phyloP scores from a whole-genome alignment of 2,888 invertebrate genomes.

The Catocala sponsa region DNA sequence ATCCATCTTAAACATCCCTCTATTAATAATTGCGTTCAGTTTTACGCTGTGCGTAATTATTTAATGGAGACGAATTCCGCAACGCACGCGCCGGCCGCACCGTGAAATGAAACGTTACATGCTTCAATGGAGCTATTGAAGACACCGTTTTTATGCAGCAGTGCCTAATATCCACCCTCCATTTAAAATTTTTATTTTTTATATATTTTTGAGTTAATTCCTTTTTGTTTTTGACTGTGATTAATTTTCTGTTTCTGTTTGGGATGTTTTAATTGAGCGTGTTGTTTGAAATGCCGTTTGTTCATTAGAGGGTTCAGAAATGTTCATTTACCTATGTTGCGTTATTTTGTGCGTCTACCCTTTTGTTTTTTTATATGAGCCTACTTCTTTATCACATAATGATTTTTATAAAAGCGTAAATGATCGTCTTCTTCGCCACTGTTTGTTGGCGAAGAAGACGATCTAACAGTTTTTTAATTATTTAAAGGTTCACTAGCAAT shows the following conservation, averaged over 20 bases:
- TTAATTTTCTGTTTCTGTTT: slow-evolving; percentile 46
- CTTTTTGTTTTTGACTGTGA: slow-evolving; percentile 38
- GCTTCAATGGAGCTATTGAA: slow-evolving; percentile 66
- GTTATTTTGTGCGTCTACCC: no score
- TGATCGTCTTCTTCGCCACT: no score
- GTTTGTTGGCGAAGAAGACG: no score
- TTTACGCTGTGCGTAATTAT: slow-evolving; percentile 71
- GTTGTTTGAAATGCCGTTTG: slow-evolving; percentile 34
- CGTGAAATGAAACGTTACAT: slow-evolving; percentile 82
- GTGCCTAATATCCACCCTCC: slow-evolving; percentile 43
- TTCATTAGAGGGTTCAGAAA: background rate
- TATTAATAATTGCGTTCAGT: slow-evolving; percentile 52
- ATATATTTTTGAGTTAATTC: slow-evolving; percentile 29
- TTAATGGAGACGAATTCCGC: slow-evolving; percentile 82
- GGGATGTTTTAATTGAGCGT: slow-evolving; percentile 49
- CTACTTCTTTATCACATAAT: no score
- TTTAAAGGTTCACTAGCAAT: no score
- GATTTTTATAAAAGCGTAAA: no score
- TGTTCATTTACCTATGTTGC: no score
- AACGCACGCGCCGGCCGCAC: slow-evolving; percentile 64
- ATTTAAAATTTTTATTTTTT: slow-evolving; percentile 37
- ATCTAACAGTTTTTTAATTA: no score
- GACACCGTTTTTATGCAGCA: slow-evolving; percentile 60
- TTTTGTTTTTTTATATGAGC: no score
- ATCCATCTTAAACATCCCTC: slow-evolving; percentile 53